Conservation (phyloP, 2,797 vertebrate genomes). For the Chelidonichthys spinosus region DNA sequence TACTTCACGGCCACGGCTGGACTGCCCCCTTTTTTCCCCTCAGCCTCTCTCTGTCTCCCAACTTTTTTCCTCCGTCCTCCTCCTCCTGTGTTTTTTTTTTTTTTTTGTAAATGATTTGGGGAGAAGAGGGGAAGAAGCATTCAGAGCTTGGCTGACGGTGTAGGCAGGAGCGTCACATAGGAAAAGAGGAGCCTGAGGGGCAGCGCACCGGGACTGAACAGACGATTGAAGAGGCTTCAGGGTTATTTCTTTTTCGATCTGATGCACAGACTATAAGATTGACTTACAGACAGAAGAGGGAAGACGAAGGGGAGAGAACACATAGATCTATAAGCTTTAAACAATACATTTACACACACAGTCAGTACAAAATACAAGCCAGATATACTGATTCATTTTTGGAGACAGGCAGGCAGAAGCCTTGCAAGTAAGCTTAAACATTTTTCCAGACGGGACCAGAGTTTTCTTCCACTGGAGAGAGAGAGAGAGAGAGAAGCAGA, state of each 20-base stretch:
- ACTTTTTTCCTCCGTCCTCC: conserved; percentile 65
- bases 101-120: conserved; percentile 81
- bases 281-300: conserved; percentile 47
- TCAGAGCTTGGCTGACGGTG: conserved; percentile 80
- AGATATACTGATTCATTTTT: conserved; percentile 43
- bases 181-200: conserved; percentile 70
- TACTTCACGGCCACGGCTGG: conserved; percentile 78
- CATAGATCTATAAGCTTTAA: conserved; percentile 23
- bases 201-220: conserved; percentile 53
- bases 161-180: conserved; percentile 79
- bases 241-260: conserved; percentile 44
- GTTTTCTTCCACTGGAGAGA: conserved; percentile 42
- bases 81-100: conserved; percentile 54
- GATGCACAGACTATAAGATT: conserved; percentile 59
- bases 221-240: conserved; percentile 59
- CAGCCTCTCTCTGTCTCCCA: conserved; percentile 75
- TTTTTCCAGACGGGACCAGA: conserved; percentile 46
- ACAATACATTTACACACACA: conserved; percentile 12
- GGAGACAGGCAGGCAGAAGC: conserved; percentile 36
- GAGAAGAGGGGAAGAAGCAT: conserved; percentile 80
- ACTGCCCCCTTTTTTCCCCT: conserved; percentile 84
- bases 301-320: conserved; percentile 34
- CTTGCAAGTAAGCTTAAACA: conserved; percentile 31
- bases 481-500: conserved; percentile 39
- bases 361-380: conserved; percentile 20